Percentiles rank a stretch among this genome's conserved stretches.
Conservation (phyloP, 2,113 vertebrate genomes). For the Danionella cerebrum region DNA sequence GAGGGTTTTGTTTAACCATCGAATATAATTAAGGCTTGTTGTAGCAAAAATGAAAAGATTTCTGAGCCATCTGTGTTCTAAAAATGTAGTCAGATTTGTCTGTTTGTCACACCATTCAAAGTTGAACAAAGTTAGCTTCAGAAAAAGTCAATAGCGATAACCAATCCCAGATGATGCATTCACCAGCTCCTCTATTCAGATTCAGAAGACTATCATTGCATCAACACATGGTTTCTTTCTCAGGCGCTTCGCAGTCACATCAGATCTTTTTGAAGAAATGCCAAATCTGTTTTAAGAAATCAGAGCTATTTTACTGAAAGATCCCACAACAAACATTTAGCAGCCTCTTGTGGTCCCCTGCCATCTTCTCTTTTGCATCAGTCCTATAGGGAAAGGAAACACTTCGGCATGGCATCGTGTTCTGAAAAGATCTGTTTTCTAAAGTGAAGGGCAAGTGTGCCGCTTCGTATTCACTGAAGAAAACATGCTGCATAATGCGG, state of each 20-base stretch:
- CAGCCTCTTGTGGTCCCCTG: conserved; percentile 11
- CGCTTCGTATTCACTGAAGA: conserved; percentile 4
- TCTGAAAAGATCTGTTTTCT: conserved; percentile 24
- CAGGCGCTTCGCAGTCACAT: neutral
- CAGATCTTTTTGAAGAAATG: conserved; percentile 12
- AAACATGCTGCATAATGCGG: conserved; percentile 9
- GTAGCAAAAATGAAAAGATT: neutral
- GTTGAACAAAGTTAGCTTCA: neutral
- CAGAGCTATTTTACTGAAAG: conserved; percentile 12
- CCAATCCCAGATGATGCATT: conserved; percentile 21
- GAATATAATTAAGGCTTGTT: neutral
- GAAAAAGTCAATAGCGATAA: conserved; percentile 30
- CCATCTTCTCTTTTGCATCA: neutral
- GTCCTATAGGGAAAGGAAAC: conserved; percentile 10
- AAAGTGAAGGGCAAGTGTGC: neutral
- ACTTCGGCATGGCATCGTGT: neutral
- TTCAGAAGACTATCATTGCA: conserved; percentile 8
- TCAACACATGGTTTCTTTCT: neutral
- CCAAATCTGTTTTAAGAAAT: conserved; percentile 21
- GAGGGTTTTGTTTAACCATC: neutral
- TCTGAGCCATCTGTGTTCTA: neutral
- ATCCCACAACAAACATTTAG: conserved; percentile 31
- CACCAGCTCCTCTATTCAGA: neutral
- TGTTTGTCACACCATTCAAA: conserved; percentile 3
- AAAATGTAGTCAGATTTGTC: neutral